Base-by-base conservation (phyloP, 2,113 vertebrate species). In the Crotophaga sulcirostris region DNA sequence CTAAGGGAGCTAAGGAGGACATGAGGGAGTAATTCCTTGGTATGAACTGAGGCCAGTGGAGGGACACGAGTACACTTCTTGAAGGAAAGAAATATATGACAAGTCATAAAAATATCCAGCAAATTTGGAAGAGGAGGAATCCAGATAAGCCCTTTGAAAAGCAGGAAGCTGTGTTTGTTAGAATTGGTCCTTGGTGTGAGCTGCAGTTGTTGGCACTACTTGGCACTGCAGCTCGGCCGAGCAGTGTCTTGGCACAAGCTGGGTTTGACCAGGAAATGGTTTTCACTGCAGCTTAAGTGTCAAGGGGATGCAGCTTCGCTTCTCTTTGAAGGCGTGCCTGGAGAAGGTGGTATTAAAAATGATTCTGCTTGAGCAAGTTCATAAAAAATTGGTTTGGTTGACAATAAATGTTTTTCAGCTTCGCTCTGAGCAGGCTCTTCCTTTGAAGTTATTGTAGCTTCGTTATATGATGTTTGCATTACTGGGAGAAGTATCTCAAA, bases 251-350 rank as follows among this genome's bases (percentile, higher is more conserved):
- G 95, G 92, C 94, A 90, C 4, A 4, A 42, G 9, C 29, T 73
- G 87, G 67, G 42, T 54, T 96, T 59, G 94, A 96, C 94, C 94
- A 95, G 96, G 92, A 97, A 95, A 91, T 81, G 6, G n/a, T 34
- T 96, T 94, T 74, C 72, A 89, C 45, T 52, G 60, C 47, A 84
- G 64, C 80, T 95, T 44, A 33, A n/a, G 9, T 5, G 31, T 40
- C 4, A 29, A 79, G 89, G 72, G 55, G 60, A 96, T 75, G 49
- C 72, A 79, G 62, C 81, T 93, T 91, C 11, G 6, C 83, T 72
- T 91, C 67, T 44, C 81, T 96, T 95, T 81, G 87, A 90, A 90
- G 89, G 36, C 91, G 38, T 0, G n/a, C 78, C 82, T 90, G 84
- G 42, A 68, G 84, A 91, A 73, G 82, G 64, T 25, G 56, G 21